Evolutionary conservation across 2,888 invertebrate species (phyloP).

Genomic region (Drosophila lacicola): DNA sequence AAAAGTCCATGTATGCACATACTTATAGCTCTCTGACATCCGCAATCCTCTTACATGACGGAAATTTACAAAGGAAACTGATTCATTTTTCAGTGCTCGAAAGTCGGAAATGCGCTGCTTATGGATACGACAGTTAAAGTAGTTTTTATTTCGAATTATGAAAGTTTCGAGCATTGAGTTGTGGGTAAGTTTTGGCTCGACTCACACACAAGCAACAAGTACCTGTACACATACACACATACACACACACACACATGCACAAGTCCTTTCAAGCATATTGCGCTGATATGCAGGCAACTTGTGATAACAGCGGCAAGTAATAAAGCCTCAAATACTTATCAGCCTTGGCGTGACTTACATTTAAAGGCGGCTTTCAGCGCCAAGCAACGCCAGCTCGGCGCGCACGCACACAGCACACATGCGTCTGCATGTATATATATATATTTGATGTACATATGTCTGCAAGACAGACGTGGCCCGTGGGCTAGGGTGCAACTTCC

Average conservation of each 20-base stretch:
- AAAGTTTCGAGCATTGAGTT: slow-evolving; percentile 61
- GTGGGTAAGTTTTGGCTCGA: slow-evolving; percentile 16
- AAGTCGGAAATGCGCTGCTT: slow-evolving; percentile 30
- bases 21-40: not conserved
- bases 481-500: slow-evolving; percentile 60
- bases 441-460: slow-evolving; percentile 8
- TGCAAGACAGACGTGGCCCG: slow-evolving; percentile 32
- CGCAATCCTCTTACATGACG: slow-evolving; percentile 7
- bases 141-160: slow-evolving; percentile 72
- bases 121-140: slow-evolving; percentile 69
- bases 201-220: slow-evolving; percentile 61
- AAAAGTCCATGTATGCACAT: not conserved
- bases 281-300: slow-evolving; percentile 53
- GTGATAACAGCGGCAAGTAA: slow-evolving; percentile 67
- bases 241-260: not conserved
- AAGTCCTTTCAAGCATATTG: slow-evolving; percentile 51
- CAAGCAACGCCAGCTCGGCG: not conserved
- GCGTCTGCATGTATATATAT: slow-evolving; percentile 2
- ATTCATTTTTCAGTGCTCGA: slow-evolving; percentile 34
- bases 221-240: slow-evolving; percentile 13
- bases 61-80: slow-evolving; percentile 42
- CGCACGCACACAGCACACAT: slow-evolving; percentile 7
- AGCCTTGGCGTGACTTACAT: slow-evolving; percentile 70
- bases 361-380: slow-evolving; percentile 70
- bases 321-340: slow-evolving; percentile 74